Evolutionary conservation across 2,113 vertebrate genomes (phyloP), one percentile per base, ranked within the genome.

Genomic region (Gambusia affinis): DNA sequence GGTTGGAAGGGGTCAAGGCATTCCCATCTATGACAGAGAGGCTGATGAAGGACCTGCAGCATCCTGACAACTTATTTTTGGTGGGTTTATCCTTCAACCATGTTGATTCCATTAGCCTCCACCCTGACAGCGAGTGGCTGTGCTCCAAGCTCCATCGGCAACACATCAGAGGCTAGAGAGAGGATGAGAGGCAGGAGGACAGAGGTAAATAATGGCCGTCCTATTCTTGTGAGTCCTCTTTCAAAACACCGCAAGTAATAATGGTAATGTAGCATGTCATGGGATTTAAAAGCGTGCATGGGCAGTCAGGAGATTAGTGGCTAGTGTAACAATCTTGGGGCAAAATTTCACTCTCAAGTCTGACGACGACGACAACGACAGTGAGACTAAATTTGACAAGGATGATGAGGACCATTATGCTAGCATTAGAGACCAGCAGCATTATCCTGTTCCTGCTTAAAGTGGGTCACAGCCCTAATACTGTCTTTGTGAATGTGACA

Each of bases 21-120:
- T 63, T 71, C 72, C 28, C 66, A 78, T 66, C 66, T 28, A 35
- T 73, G 79, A 79, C 76, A 29, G 77, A 44, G 82, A 83, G 72
- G 82, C 85, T 91, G 91, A 93, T 91, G 87, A 87, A 91, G 80
- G 74, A 82, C 80, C 86, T 15, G 29, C 70, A 17, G 83, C 73
- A 77, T 72, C 73, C 79, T 89, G 87, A 91, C 91, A 90, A 93
- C 88, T 88, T 88, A 89, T 91, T 91, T 90, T 90, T 79, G 54
- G 72, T 64, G 84, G 86, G 89, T 90, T 92, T 91, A 93, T 92
- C 87, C 84, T 76, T 93, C 91, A 92, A 78, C 85, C 81, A 76
- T 79, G 89, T 91, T 91, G 88, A 92, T 90, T 91, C 90, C 77
- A 91, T 92, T 91, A 89, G 86, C 82, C 0, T 33, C 68, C 60